A percentile compares a stretch with the other conserved stretches of the same genome.
Evolutionary conservation across 2,888 invertebrate genomes (phyloP).

Genomic region (Xylocampa areola): DNA sequence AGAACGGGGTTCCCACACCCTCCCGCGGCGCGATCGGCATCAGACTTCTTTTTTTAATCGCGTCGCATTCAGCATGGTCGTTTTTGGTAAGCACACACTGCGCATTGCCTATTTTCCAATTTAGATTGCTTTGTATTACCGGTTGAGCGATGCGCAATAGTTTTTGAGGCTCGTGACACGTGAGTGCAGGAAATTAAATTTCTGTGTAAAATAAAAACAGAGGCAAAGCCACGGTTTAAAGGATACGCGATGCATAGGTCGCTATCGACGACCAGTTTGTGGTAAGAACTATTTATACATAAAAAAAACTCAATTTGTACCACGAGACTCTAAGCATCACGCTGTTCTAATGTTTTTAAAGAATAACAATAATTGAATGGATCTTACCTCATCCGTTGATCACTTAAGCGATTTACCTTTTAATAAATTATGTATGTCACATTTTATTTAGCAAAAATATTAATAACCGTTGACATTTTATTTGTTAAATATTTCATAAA

Average conservation of each 20-base stretch:
- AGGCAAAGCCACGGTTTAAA: constrained; percentile 28
- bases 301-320: not conserved
- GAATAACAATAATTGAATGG: constrained; percentile 22
- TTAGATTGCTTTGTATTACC: constrained; percentile 90
- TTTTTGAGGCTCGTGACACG: constrained; percentile 87
- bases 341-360: constrained; percentile 17
- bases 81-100: constrained; percentile 90
- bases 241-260: constrained; percentile 16
- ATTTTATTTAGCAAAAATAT: constrained; percentile 3
- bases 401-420: not conserved
- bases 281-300: constrained; percentile 18
- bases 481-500: no score
- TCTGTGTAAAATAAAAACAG: constrained; percentile 71
- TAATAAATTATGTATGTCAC: not conserved
- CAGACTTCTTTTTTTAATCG: constrained; percentile 90
- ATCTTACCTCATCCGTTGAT: constrained; percentile 11
- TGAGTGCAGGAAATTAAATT: constrained; percentile 85
- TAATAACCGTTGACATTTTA: no score
- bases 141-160: constrained; percentile 89
- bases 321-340: constrained; percentile 17
- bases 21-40: constrained; percentile 89
- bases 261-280: not conserved
- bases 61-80: constrained; percentile 88
- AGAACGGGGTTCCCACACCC: constrained; percentile 74
- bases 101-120: constrained; percentile 90